Evolutionary conservation across 1,140 invertebrate genomes (phyloP).

Genomic region (Matsumurasca onukii): DNA sequence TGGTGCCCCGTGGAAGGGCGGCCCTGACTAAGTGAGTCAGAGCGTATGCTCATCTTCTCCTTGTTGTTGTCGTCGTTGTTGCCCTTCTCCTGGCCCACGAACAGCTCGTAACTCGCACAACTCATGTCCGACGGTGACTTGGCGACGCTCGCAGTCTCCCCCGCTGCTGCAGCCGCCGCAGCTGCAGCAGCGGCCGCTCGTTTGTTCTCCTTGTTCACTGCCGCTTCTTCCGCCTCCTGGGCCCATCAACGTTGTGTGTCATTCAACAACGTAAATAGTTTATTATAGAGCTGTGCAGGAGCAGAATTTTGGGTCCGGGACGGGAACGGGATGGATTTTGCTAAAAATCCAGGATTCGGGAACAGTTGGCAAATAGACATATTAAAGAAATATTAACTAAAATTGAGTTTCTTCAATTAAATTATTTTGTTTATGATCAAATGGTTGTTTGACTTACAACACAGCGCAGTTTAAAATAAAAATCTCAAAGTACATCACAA

Average conservation of each 20-base stretch:
- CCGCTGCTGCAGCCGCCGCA: constrained; percentile 53
- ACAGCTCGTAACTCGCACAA: constrained; percentile 86
- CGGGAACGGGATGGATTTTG: too few relatives aligned
- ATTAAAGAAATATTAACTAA: too few relatives aligned
- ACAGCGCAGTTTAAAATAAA: too few relatives aligned
- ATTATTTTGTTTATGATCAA: too few relatives aligned
- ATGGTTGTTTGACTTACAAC: too few relatives aligned
- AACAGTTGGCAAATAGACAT: too few relatives aligned
- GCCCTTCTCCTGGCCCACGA: constrained; percentile 81
- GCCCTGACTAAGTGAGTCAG: constrained; percentile 84
- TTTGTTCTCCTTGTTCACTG: constrained; percentile 69
- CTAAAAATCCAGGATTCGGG: too few relatives aligned
- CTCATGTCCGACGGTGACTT: constrained; percentile 89
- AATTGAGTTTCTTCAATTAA: too few relatives aligned
- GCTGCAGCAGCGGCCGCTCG: constrained; percentile 62
- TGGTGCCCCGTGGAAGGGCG: constrained; percentile 53
- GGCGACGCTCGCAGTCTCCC: constrained; percentile 56
- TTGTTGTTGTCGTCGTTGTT: constrained; percentile 84
- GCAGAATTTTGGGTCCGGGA: too few relatives aligned
- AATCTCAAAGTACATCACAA: too few relatives aligned
- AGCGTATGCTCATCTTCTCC: constrained; percentile 87
- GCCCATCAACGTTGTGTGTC: too few relatives aligned
- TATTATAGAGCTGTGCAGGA: too few relatives aligned
- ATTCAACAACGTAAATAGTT: constrained; percentile 11
- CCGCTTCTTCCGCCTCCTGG: constrained; percentile 81